Percentiles rank a stretch among this genome's conserved stretches.
Evolutionary conservation across 2,888 invertebrate species (phyloP).

Genomic region (Cephus rjabovi): DNA sequence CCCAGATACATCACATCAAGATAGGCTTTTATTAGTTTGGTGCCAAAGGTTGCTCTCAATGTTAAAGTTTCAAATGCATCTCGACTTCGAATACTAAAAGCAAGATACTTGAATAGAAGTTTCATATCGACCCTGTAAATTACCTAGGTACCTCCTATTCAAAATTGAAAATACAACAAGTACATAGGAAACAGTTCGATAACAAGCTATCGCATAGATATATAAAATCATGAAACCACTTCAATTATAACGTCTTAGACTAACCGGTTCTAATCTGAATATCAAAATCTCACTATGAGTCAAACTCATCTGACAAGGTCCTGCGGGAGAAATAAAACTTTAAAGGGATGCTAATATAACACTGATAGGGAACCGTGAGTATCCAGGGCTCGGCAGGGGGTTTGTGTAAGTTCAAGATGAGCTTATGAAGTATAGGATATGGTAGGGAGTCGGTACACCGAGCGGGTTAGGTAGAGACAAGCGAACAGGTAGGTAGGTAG

Average conservation of each 20-base stretch:
- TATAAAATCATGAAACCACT: background rate
- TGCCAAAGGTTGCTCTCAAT: background rate
- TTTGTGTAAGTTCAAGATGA: constrained; percentile 14
- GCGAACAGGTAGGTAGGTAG: constrained; percentile 14
- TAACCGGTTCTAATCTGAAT: background rate
- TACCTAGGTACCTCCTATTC: background rate
- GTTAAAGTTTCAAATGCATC: background rate
- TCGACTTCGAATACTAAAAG: background rate
- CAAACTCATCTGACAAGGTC: background rate
- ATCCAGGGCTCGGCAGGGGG: constrained; percentile 19
- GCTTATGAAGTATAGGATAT: constrained; percentile 8
- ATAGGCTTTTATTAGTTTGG: background rate
- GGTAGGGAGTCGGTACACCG: constrained; percentile 15
- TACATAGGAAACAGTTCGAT: background rate
- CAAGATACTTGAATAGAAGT: background rate
- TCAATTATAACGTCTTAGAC: background rate
- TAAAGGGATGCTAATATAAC: background rate
- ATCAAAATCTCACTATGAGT: background rate
- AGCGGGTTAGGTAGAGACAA: constrained; percentile 14
- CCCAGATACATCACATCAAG: background rate
- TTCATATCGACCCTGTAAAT: background rate
- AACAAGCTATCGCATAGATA: background rate
- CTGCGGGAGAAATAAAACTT: background rate
- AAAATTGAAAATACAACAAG: background rate
- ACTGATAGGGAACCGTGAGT: background rate